phyloP scores from a whole-genome alignment of 2,113 vertebrate genomes.

The Polypterus bichir region DNA sequence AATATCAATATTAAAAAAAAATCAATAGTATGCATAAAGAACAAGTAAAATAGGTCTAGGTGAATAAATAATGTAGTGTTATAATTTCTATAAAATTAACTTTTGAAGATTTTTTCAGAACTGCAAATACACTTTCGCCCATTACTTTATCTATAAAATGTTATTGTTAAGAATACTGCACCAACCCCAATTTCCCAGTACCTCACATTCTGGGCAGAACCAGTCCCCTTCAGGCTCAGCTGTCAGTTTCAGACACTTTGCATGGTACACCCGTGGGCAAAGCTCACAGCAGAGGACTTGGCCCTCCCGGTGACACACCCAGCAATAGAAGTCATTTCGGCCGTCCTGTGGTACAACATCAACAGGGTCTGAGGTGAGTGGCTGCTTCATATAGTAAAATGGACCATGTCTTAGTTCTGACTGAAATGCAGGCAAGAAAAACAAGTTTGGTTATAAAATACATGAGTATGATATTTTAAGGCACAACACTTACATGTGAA shows the following conservation, averaged over 20 bases:
- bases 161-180: no score
- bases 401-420: slow-evolving; percentile 99
- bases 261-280: slow-evolving; percentile 98
- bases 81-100: no score
- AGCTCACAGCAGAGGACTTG: slow-evolving; percentile 99
- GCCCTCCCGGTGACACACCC: slow-evolving; percentile 99
- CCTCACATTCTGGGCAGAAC: slow-evolving; percentile 99
- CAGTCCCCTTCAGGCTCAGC: slow-evolving; percentile 99
- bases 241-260: slow-evolving; percentile 99
- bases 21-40: no score
- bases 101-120: no score
- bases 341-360: slow-evolving; percentile 99
- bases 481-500: slow-evolving; percentile 44
- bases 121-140: no score
- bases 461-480: slow-evolving; percentile 50
- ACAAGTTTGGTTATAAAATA: slow-evolving; percentile 93
- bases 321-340: slow-evolving; percentile 99
- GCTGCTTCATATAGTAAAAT: slow-evolving; percentile 99
- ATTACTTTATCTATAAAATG: no score
- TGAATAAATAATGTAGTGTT: no score
- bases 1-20: no score
- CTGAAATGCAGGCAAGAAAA: slow-evolving; percentile 99
- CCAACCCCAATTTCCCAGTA: slow-evolving; percentile 31
- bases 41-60: no score
- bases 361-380: slow-evolving; percentile 99